Evolutionary conservation across 1,140 invertebrate genomes (phyloP).

Genomic region (Cataglyphis hispanica): DNA sequence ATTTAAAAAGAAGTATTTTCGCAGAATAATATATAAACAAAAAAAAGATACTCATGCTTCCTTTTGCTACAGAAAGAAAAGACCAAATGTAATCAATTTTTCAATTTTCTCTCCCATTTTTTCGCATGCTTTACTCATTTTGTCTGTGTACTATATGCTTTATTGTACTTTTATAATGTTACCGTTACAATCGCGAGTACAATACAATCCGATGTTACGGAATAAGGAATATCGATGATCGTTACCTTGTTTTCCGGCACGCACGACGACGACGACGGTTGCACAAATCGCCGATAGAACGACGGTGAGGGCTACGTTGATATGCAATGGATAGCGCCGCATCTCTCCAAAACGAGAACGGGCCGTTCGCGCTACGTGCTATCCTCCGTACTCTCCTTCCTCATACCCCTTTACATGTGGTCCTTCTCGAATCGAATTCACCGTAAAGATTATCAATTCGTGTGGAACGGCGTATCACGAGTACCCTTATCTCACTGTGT

Average conservation of each 20-base stretch:
- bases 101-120: not conserved
- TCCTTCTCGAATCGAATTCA: conserved; percentile 11
- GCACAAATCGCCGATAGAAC: conserved; percentile 71
- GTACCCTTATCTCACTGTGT: conserved; percentile 29
- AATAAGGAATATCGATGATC: not conserved
- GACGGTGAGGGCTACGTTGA: conserved; percentile 70
- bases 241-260: conserved; percentile 76
- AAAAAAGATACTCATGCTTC: not conserved
- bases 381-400: conserved; percentile 58
- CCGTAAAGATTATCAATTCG: conserved; percentile 18
- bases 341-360: conserved; percentile 77
- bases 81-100: not conserved
- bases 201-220: not conserved
- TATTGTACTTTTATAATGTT: not conserved
- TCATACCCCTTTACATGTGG: conserved; percentile 67
- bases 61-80: not conserved
- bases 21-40: not conserved
- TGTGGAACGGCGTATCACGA: not conserved
- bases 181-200: not conserved
- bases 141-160: not conserved
- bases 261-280: conserved; percentile 49
- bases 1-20: not conserved
- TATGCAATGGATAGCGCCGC: conserved; percentile 70
- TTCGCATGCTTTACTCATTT: not conserved
- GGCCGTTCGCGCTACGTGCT: conserved; percentile 74